Evolutionary conservation across 2,797 vertebrate genomes (phyloP), one percentile per base, ranked within the genome.

Genomic region (Novumbra hubbsi): DNA sequence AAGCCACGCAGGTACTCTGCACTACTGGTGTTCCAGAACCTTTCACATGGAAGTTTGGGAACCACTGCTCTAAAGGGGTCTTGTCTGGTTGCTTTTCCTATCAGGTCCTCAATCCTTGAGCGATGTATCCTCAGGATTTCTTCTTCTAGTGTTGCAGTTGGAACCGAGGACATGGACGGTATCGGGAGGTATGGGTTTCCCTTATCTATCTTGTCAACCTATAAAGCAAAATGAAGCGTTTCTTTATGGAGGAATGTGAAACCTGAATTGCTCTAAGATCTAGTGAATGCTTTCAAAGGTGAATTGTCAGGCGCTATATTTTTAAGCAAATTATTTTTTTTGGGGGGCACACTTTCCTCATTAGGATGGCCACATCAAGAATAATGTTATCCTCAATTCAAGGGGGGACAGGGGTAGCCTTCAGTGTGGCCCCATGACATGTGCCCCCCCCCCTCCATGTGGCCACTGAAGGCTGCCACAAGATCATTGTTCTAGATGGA

Each of bases 81-180:
- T 45, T 45, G 41, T 60, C 55, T 24, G 52, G 52, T 57, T 60
- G 55, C 3, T 60, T 60, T 60, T 49, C 14, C 1, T 27, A 27
- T 50, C 80, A 94, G 94, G 80, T 85, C 92, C 2, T 94, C 94
- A 70, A 94, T 94, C 83, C 83, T 94, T 76, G 93, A 94, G 83
- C 87, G 93, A 0, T 94, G 93, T 17, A 94, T 94, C 77, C 92
- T 94, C 15, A 93, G 91, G 72, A 92, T 92, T 78, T 91, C 92
- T 49, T 92, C 91, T 72, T 90, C 91, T 79, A 94, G 87, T 0
- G 89, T 94, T 28, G 92, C 90, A 0, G 93, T 94, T 77, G 93
- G 93, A 74, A 95, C 94, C 0, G 93, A 94, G 7, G 93, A 94
- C 5, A 14, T 92, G 63, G 92, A 93, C 78, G 75, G 72, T 0